These are phyloP conservation scores for Leptodactylus fallax DNA, from an alignment of 2,797 vertebrate species.

Conservation along the genomic window DNA sequence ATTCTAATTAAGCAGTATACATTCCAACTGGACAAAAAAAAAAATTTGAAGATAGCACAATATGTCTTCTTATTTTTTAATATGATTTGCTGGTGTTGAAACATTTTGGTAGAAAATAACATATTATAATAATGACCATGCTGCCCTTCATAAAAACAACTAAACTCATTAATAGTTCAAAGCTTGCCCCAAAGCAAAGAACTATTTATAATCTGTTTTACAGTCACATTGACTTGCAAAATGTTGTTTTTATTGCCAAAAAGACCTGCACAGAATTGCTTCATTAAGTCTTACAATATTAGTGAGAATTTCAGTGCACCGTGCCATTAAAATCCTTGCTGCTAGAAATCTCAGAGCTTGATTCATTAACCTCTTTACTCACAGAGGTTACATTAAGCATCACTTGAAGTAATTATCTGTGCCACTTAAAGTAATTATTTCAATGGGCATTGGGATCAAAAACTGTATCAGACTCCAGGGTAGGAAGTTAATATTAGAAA, in stretches of 20 bases:
- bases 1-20: too few relatives aligned
- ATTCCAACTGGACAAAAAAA: too few relatives aligned
- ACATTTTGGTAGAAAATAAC: not conserved
- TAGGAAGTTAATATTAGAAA: slow-evolving; percentile 53
- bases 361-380: slow-evolving; percentile 63
- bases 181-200: slow-evolving; percentile 40
- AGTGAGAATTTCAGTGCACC: slow-evolving; percentile 53
- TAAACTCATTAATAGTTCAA: slow-evolving; percentile 36
- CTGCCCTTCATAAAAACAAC: slow-evolving; percentile 20
- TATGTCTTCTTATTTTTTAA: not conserved
- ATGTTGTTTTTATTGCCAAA: slow-evolving; percentile 60
- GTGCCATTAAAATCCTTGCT: slow-evolving; percentile 59
- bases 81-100: not conserved
- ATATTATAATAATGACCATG: not conserved
- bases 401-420: slow-evolving; percentile 62
- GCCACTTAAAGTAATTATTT: slow-evolving; percentile 62
- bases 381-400: slow-evolving; percentile 62
- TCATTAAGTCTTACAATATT: slow-evolving; percentile 61
- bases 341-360: slow-evolving; percentile 50
- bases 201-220: slow-evolving; percentile 49
- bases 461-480: slow-evolving; percentile 49
- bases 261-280: slow-evolving; percentile 46
- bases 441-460: slow-evolving; percentile 55
- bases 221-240: slow-evolving; percentile 55
- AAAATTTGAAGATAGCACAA: not conserved